Percentiles rank a stretch among this genome's conserved stretches.
These are phyloP conservation scores for Leucophenga varia DNA, from an alignment of 1,140 invertebrate species.

Conservation along the genomic window DNA sequence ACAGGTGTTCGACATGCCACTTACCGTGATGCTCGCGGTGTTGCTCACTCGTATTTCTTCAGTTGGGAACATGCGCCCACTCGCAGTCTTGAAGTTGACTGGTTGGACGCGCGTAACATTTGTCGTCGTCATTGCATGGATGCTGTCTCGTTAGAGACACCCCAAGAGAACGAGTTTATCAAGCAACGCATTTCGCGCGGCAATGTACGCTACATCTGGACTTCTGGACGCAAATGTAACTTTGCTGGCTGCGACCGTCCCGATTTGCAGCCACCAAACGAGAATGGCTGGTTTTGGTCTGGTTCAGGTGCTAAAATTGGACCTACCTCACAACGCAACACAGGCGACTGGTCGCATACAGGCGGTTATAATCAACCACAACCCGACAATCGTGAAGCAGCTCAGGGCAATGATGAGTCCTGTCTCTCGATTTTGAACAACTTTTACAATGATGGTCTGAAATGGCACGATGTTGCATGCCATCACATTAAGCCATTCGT, in stretches of 20 bases:
- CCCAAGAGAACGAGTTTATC: conserved; percentile 87
- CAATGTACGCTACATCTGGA: conserved; percentile 81
- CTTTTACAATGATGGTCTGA: conserved; percentile 89
- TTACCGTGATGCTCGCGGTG: conserved; percentile 81
- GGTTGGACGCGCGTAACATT: conserved; percentile 87
- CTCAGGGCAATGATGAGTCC: conserved; percentile 84
- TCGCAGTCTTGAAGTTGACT: conserved; percentile 82
- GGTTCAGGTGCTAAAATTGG: conserved; percentile 87
- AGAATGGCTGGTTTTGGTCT: conserved; percentile 94
- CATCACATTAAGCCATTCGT: conserved; percentile 91
- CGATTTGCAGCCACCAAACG: conserved; percentile 82
- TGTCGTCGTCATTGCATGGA: conserved; percentile 92
- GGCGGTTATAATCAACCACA: conserved; percentile 82
- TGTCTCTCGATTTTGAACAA: conserved; percentile 88
- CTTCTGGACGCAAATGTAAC: conserved; percentile 87
- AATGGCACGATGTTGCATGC: conserved; percentile 89
- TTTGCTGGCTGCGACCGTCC: conserved; percentile 86
- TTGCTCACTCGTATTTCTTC: conserved; percentile 90
- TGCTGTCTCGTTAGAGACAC: conserved; percentile 85
- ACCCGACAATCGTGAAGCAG: conserved; percentile 87
- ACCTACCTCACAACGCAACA: conserved; percentile 80
- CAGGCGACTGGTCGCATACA: conserved; percentile 84
- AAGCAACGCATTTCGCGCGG: conserved; percentile 79
- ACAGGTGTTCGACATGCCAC: conserved; percentile 81
- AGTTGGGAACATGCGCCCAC: conserved; percentile 89